A percentile compares a stretch with the other conserved stretches of the same genome.
These are phyloP conservation scores for Magallana nippona DNA, from an alignment of 2,888 invertebrate species.

Conservation along the genomic window DNA sequence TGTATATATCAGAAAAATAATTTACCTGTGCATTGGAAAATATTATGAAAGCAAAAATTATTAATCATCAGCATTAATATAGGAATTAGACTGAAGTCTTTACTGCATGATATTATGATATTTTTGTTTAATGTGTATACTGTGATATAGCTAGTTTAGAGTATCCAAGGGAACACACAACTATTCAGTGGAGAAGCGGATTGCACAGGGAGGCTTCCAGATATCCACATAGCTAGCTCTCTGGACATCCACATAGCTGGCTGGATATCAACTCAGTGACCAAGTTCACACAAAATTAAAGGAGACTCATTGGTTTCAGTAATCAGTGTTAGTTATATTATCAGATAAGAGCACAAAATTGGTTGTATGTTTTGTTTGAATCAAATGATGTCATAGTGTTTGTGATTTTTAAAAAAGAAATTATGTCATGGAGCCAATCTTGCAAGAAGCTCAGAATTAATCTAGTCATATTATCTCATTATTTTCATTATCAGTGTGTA, in stretches of 20 bases:
- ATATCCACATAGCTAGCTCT: not conserved
- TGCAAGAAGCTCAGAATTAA: slow-evolving; percentile 38
- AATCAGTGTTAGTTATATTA: no score
- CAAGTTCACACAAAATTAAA: no score
- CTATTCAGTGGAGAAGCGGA: not conserved
- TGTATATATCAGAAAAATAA: no score
- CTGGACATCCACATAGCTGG: no score
- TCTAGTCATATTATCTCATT: slow-evolving; percentile 35
- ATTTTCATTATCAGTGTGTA: not conserved
- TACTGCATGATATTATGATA: slow-evolving; percentile 22
- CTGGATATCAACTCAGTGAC: no score
- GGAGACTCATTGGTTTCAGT: no score
- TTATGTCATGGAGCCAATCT: slow-evolving; percentile 16
- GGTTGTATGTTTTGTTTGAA: not conserved
- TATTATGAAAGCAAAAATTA: not conserved
- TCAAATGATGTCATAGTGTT: not conserved
- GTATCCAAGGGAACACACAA: not conserved
- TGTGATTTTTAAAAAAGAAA: not conserved
- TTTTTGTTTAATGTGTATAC: not conserved
- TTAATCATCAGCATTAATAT: not conserved
- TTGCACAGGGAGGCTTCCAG: not conserved
- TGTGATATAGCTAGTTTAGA: slow-evolving; percentile 27
- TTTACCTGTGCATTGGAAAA: not conserved
- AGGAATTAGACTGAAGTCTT: not conserved
- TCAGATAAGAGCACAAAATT: no score